phyloP scores from a whole-genome alignment of 2,888 invertebrate species.

The Melanophora roralis region DNA sequence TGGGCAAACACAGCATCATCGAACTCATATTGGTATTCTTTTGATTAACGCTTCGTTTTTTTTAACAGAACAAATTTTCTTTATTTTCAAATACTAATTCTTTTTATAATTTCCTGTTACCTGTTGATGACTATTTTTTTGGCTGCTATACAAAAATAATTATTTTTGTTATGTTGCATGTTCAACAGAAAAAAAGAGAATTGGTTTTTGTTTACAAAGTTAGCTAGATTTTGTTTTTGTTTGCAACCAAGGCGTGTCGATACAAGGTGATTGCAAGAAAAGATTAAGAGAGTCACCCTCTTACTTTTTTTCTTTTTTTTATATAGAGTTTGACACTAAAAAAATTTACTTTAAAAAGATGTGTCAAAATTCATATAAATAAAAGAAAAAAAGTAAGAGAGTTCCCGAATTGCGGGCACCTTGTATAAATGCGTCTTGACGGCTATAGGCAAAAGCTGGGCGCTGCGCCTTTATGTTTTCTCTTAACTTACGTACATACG shows the following conservation, averaged over 20 bases:
- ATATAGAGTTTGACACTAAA: no score
- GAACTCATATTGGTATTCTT: constrained; percentile 77
- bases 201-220: constrained; percentile 56
- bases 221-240: constrained; percentile 68
- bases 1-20: constrained; percentile 77
- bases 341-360: no score
- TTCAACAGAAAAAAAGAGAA: constrained; percentile 46
- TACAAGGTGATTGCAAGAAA: no score
- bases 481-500: no score
- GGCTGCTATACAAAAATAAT: constrained; percentile 11
- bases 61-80: constrained; percentile 63
- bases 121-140: constrained; percentile 30
- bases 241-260: no score
- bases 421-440: no score
- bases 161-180: constrained; percentile 12
- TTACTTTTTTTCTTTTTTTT: constrained; percentile 61
- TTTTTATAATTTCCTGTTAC: constrained; percentile 10
- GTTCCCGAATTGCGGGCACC: no score
- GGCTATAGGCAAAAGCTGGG: no score
- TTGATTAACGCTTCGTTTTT: constrained; percentile 75
- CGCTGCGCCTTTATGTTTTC: no score
- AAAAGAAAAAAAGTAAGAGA: no score
- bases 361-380: no score
- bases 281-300: no score
- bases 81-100: constrained; percentile 40